Evolutionary conservation across 2,797 vertebrate genomes (phyloP).

Genomic region (Chrysocyon brachyurus): DNA sequence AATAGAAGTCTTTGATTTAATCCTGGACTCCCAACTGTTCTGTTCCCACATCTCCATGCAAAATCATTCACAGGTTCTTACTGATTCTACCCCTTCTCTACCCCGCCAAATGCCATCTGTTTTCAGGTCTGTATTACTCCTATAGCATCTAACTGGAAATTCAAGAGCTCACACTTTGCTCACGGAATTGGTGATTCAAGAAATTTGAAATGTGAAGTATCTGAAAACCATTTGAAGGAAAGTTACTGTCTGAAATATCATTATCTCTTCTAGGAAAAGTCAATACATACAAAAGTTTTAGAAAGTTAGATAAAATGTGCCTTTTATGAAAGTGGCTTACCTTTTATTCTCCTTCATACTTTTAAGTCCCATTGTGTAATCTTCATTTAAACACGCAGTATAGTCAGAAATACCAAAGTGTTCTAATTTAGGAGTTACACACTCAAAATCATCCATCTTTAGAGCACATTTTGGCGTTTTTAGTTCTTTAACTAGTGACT

Average conservation of each 20-base stretch:
- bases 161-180: not conserved
- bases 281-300: not conserved
- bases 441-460: slow-evolving; percentile 91
- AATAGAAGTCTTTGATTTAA: not conserved
- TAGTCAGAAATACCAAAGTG: slow-evolving; percentile 94
- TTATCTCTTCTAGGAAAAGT: not conserved
- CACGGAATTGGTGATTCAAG: not conserved
- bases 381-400: slow-evolving; percentile 94
- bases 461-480: slow-evolving; percentile 92
- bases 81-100: not conserved
- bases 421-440: slow-evolving; percentile 91
- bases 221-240: slow-evolving; percentile 3
- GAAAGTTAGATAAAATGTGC: not conserved
- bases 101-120: not conserved
- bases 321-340: slow-evolving; percentile 79
- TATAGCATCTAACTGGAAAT: slow-evolving; percentile 19
- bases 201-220: slow-evolving; percentile 48
- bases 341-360: slow-evolving; percentile 82
- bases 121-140: not conserved
- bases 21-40: not conserved
- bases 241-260: not conserved
- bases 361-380: slow-evolving; percentile 95
- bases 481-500: slow-evolving; percentile 63
- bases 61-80: not conserved
- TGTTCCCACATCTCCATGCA: not conserved